These are phyloP conservation scores for Agrypnia vestita DNA, from an alignment of 1,140 invertebrate genomes.

Conservation along the genomic window DNA sequence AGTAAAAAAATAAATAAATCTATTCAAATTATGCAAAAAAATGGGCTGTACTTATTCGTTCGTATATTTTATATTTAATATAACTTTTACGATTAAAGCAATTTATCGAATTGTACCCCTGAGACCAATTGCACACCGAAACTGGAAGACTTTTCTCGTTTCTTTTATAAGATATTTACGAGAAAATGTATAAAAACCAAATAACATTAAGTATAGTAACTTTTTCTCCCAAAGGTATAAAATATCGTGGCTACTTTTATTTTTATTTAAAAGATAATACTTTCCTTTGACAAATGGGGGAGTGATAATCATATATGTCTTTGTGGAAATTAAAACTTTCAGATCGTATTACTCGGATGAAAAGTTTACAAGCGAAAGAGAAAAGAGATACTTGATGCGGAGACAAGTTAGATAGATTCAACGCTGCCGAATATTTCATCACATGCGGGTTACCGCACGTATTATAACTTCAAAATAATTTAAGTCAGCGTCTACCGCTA, in stretches of 20 bases:
- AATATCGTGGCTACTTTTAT: slow-evolving; percentile 3
- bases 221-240: slow-evolving; percentile 14
- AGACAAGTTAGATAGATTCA: neutral
- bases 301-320: neutral
- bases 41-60: no score
- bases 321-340: slow-evolving; percentile 26
- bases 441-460: neutral
- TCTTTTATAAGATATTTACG: neutral
- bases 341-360: neutral
- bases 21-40: no score
- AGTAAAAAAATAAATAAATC: no score
- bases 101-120: neutral
- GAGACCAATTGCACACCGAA: neutral
- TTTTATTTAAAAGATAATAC: neutral
- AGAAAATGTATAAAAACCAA: neutral
- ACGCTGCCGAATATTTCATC: neutral
- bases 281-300: neutral
- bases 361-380: slow-evolving; percentile 16
- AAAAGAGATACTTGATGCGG: neutral
- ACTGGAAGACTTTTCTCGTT: neutral
- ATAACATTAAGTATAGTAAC: neutral
- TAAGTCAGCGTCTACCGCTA: no score
- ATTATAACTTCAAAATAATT: neutral
- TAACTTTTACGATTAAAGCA: neutral
- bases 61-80: no score